Conservation (phyloP, 2,888 invertebrate species). For the Cenopis cana region DNA sequence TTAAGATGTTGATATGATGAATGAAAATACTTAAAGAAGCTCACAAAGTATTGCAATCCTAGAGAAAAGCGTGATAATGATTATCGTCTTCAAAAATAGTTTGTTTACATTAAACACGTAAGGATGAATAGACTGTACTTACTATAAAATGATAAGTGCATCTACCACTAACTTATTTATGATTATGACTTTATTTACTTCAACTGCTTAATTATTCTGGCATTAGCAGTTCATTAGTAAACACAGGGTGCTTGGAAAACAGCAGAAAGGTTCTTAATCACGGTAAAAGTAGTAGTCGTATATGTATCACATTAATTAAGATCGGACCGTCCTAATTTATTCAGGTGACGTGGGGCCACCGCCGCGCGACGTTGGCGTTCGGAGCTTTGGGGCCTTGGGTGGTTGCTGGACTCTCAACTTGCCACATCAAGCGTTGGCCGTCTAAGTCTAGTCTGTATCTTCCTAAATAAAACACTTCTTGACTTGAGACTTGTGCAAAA, state of each 20-base stretch:
- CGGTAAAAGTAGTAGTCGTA: constrained; percentile 68
- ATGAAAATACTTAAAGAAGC: no score
- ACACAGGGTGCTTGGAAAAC: constrained; percentile 17
- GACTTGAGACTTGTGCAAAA: background rate
- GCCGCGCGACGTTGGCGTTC: constrained; percentile 50
- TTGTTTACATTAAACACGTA: no score
- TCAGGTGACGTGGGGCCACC: constrained; percentile 67
- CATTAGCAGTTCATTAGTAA: constrained; percentile 37
- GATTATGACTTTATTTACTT: background rate
- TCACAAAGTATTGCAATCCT: no score
- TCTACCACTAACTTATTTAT: background rate
- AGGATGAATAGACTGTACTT: no score
- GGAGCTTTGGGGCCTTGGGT: constrained; percentile 50
- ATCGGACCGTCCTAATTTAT: constrained; percentile 76
- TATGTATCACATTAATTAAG: constrained; percentile 75
- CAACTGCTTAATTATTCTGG: constrained; percentile 7
- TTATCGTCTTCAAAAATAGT: no score
- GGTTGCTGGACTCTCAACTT: constrained; percentile 53
- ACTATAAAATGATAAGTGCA: no score
- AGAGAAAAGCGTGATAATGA: no score
- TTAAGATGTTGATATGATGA: no score
- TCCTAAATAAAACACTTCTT: constrained; percentile 9
- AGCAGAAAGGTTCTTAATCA: constrained; percentile 65
- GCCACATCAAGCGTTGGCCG: constrained; percentile 56
- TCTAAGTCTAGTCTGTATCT: constrained; percentile 30